Evolutionary conservation across 2,888 invertebrate species (phyloP), one percentile per base, ranked within the genome.

Genomic region (Plagodis dolabraria): DNA sequence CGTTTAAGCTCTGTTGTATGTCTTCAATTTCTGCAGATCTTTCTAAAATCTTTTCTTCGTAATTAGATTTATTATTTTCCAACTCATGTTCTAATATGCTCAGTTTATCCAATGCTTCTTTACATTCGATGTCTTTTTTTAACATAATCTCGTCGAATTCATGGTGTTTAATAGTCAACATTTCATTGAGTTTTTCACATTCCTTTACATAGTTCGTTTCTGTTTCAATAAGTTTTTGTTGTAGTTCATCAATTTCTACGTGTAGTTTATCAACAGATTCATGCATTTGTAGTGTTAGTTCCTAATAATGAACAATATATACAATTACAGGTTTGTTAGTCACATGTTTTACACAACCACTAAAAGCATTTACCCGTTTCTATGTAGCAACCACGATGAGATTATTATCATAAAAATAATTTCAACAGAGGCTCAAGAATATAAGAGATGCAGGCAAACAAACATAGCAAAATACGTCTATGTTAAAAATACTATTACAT

Each of bases 91-190:
- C 72, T 47, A 84, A 63, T 5, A 60, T 57, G 42, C 64, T 67
- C 34, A 87, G 63, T 63, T 83, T 79, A 8, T 79, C 74, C 12
- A 79, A 43, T 12, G 79, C 70, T 33, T 79, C 75, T 65, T 83
- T 79, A 33, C 86, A 69, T 77, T 86, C 83, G 9, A 52, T 53
- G 52, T 88, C 82, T 75, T 83, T 87, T 38, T 72, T 60, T 54
- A 54, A 68, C n/a, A 88, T 58, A 38, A 55, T 65, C 35, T 71
- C 69, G 58, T 85, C 80, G 60, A 81, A 73, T 46, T 85, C 75
- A 52, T 75, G 65, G 53, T 63, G 80, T 70, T 81, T 85, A 5
- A 59, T 58, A 7, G 57, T 60, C 38, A 87, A 57, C 36, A 84
- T 79, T 42, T 78, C 73, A 54, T 75, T 78, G 12, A 87, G 63